Evolutionary conservation across 2,113 vertebrate genomes (phyloP), one percentile per base, ranked within the genome.

Genomic region (Ptilonorhynchus violaceus): DNA sequence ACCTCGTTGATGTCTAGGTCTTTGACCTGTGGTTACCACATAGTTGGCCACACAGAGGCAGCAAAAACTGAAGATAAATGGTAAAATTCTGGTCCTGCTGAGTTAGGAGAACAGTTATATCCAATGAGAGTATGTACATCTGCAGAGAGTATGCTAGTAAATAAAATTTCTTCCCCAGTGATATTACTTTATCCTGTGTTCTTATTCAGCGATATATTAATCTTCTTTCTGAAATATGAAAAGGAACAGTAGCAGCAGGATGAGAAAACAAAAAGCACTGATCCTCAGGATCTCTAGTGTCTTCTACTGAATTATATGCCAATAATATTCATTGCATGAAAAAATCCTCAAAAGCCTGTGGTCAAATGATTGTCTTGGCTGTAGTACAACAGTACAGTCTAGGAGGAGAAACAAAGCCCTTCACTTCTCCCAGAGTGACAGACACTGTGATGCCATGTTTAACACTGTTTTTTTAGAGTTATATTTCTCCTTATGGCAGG

Each of bases 311-410:
- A 81, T 77, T 66, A 77, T 64, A 89, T 50, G 92, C 56, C 84
- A 95, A 83, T 62, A 95, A 88, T 92, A 92, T 90, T 87, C 12
- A 92, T 33, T 82, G 37, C 62, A 87, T 84, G 50, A 96, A n/a
- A 75, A 94, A 93, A 69, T 86, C 44, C 60, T 96, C 56, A 69
- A 91, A 96, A 95, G 56, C 47, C 78, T 92, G 12, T 78, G 46
- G 53, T 73, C 63, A 95, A 96, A 94, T 94, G 27, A 42, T 80
- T 88, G n/a, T 88, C n/a, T 80, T 64, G 68, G 41, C 85, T 63
- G 44, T n/a, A 93, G 78, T 46, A 93, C 8, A 62, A 25, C 8
- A 53, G 5, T 37, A 41, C 53, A 27, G 3, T 23, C 46, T 41
- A 84, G 47, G 50, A 70, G 27, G 41, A 55, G 47, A 46, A 68